Percentiles rank a stretch among this genome's conserved stretches.
Conservation (phyloP, 2,888 invertebrate species). For the Synergus japonicus region DNA sequence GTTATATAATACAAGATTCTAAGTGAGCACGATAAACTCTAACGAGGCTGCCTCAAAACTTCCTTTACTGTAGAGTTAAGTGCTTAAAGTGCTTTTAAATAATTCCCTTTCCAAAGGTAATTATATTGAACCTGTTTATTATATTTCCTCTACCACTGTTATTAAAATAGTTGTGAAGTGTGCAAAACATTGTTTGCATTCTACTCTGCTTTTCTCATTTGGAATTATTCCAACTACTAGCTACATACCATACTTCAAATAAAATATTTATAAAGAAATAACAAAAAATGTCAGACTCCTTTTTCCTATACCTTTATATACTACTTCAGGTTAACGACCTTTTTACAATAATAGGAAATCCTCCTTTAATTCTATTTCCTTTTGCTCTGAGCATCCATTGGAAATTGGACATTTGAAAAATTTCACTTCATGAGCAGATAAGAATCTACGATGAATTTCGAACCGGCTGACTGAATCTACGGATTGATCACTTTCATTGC, state of each 20-base stretch:
- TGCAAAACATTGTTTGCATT: too few relatives aligned
- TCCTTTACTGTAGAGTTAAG: neutral
- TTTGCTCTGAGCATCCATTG: neutral
- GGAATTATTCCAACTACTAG: too few relatives aligned
- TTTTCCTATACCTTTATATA: too few relatives aligned
- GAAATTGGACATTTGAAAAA: neutral
- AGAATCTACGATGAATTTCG: slow-evolving; percentile 27
- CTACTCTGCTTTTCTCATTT: too few relatives aligned
- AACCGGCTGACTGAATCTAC: slow-evolving; percentile 32
- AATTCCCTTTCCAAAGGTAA: neutral
- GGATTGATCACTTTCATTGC: slow-evolving; percentile 40
- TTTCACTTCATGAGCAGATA: slow-evolving; percentile 6
- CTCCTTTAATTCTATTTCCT: too few relatives aligned
- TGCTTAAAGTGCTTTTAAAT: neutral
- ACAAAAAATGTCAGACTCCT: too few relatives aligned
- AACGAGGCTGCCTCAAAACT: neutral
- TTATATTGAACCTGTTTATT: neutral
- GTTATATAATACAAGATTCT: slow-evolving; percentile 26
- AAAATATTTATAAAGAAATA: too few relatives aligned
- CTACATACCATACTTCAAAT: too few relatives aligned
- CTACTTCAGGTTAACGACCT: neutral
- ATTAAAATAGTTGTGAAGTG: too few relatives aligned
- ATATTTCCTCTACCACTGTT: too few relatives aligned
- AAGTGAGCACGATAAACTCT: slow-evolving; percentile 12
- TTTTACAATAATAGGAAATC: too few relatives aligned